phyloP scores from a whole-genome alignment of 2,888 invertebrate species.

The Ellobium chinense region DNA sequence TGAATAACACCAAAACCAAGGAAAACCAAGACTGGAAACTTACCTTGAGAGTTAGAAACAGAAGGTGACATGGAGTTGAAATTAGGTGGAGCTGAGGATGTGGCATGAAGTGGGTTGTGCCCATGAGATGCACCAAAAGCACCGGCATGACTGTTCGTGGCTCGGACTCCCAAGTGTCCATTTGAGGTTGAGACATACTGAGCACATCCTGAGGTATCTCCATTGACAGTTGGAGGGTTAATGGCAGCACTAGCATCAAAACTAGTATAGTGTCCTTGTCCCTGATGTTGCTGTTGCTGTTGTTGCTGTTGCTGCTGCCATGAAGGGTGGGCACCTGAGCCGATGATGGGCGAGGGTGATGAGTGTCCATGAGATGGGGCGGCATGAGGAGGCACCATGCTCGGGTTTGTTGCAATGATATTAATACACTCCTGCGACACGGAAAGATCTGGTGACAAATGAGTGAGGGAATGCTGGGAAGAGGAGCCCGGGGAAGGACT shows the following conservation, averaged over 20 bases:
- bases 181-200: constrained; percentile 32
- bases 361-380: constrained; percentile 44
- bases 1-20: too few species aligned
- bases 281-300: constrained; percentile 25
- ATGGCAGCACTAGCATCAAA: constrained; percentile 41
- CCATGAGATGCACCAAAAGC: constrained; percentile 46
- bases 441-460: constrained; percentile 32
- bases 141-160: constrained; percentile 52
- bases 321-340: constrained; percentile 17
- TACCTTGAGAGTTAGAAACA: constrained; percentile 46
- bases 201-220: constrained; percentile 24
- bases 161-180: constrained; percentile 48
- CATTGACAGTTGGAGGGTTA: constrained; percentile 10
- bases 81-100: constrained; percentile 75
- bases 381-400: constrained; percentile 13
- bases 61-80: constrained; percentile 57
- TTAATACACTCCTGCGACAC: constrained; percentile 43
- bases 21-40: constrained; percentile 11
- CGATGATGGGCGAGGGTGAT: constrained; percentile 32
- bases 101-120: constrained; percentile 73
- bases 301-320: constrained; percentile 31
- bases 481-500: constrained; percentile 42
- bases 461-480: constrained; percentile 42
- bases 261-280: constrained; percentile 8
- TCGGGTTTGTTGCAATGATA: constrained; percentile 13